These are phyloP conservation scores for Equus quagga DNA, from an alignment of 2,113 vertebrate genomes.

Conservation along the genomic window DNA sequence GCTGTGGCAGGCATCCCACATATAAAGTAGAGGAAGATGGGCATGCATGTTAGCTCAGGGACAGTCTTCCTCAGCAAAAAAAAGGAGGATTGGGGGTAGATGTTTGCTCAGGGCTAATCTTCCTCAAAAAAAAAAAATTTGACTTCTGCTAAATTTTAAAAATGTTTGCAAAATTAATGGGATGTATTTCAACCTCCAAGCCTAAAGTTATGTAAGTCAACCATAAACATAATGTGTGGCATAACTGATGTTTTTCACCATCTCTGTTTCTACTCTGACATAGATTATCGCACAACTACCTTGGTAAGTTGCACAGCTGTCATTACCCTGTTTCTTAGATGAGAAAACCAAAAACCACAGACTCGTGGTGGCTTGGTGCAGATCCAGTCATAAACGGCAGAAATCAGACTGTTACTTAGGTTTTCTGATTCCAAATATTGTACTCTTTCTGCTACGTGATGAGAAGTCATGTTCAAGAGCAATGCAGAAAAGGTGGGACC, in stretches of 20 bases:
- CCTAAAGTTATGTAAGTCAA: neutral
- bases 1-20: too few species aligned
- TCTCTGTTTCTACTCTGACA: slow-evolving; percentile 2
- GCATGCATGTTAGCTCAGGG: too few species aligned
- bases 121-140: too few species aligned
- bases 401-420: neutral
- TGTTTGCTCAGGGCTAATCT: too few species aligned
- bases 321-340: neutral
- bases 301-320: neutral
- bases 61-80: too few species aligned
- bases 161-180: slow-evolving; percentile 17
- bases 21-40: too few species aligned
- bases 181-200: neutral
- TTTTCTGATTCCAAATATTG: neutral
- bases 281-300: neutral
- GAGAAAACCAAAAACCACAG: slow-evolving; percentile 40
- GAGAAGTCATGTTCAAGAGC: neutral
- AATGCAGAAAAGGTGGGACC: neutral
- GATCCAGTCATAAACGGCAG: neutral
- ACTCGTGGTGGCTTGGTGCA: neutral
- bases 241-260: neutral
- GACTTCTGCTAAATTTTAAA: slow-evolving; percentile 47
- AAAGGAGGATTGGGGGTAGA: too few species aligned
- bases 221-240: neutral
- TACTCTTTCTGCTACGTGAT: neutral